Base-by-base conservation (phyloP, 2,888 invertebrate species). In the Microctonus aethiopoides region DNA sequence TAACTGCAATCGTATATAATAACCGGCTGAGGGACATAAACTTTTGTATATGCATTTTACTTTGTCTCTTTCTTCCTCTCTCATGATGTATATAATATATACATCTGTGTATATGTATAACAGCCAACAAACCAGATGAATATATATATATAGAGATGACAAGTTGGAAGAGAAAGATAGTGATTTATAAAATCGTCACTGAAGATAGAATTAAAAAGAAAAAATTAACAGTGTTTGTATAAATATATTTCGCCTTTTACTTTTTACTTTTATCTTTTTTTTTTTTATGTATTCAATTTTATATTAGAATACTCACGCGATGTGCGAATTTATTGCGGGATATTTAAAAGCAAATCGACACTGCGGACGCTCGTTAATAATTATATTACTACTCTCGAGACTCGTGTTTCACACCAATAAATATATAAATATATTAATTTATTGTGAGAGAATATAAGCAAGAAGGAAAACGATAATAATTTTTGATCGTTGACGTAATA, bases 31-130 rank as follows among this genome's bases (percentile, higher is more conserved):
- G 59, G 36, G 36, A 67, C 67, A 67, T 67, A 67, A 67, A 67
- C 60, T 67, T 67, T 61, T 46, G 66, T 46, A 59, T 67, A 68
- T 70, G 61, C 73, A 73, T 75, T 70, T 75, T 70, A 66, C 63
- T 59, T 65, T 16, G 16, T 16, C 26, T 61, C n/a, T 16, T 46
- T 63, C 51, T 46, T 46, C 5, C 32, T 34, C 62, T 46, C 62
- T 46, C 26, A 41, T 51, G 24, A 32, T 32, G 46, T 16, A 22
- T 26, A 11, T 11, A 22, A n/a, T n/a, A n/a, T n/a, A n/a, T n/a
- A n/a, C n/a, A n/a, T n/a, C n/a, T n/a, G n/a, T n/a, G n/a, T 13
- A 29, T 51, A 10, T 29, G 20, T 13, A 26, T 24, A 16, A 32
- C 29, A 60, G 16, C 36, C 29, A 57, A 29, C 29, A 5, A 5